Percentiles rank a stretch among this genome's conserved stretches.
These are phyloP conservation scores for Rhipidura dahli DNA, from an alignment of 2,113 vertebrate genomes.

Conservation along the genomic window DNA sequence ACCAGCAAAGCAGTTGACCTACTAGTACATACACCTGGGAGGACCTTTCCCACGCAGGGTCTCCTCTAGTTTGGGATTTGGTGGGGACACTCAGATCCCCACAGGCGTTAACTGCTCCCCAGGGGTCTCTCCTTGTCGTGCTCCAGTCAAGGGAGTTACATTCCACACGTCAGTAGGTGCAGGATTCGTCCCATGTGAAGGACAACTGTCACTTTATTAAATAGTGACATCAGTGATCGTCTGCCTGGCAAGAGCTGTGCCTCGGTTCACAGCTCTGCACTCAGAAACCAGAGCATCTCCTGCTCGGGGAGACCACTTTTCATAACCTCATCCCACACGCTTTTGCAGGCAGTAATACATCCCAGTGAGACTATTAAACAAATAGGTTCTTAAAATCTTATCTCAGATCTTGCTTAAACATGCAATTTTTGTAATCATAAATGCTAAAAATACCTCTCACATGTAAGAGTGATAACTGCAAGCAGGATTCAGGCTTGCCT, in stretches of 20 bases:
- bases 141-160: background rate
- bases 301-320: background rate
- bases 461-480: background rate
- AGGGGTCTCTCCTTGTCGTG: background rate
- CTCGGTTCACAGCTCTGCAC: background rate
- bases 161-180: background rate
- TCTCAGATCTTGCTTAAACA: constrained; percentile 43
- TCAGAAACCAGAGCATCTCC: constrained; percentile 1
- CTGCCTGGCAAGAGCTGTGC: background rate
- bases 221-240: background rate
- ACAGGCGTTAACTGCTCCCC: background rate
- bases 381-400: constrained; percentile 38
- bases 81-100: background rate
- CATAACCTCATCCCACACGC: background rate
- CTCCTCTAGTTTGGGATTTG: background rate
- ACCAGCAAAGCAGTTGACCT: constrained; percentile 35
- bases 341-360: background rate
- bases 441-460: background rate
- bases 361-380: constrained; percentile 46
- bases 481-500: background rate
- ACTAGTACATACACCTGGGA: background rate
- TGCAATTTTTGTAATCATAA: constrained; percentile 48
- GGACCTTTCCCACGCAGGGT: background rate
- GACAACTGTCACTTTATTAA: constrained; percentile 31
- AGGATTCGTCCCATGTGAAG: background rate